Evolutionary conservation across 2,113 vertebrate species (phyloP).

Genomic region (Pedionomus torquatus): DNA sequence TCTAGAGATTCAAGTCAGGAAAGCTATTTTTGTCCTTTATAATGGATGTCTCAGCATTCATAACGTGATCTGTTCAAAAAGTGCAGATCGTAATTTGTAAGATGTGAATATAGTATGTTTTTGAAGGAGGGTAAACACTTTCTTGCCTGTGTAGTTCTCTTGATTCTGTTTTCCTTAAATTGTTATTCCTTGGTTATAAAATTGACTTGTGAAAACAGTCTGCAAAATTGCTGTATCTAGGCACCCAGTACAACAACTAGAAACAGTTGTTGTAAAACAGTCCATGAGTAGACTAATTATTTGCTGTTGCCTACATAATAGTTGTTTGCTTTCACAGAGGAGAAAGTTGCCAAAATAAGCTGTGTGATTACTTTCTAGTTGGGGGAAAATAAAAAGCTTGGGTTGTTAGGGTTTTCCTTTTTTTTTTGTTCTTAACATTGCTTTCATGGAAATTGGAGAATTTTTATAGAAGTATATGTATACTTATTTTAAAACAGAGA

Average conservation of each 20-base stretch:
- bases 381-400: rapidly evolving
- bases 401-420: too few species aligned
- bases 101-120: not conserved
- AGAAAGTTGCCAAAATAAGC: not conserved
- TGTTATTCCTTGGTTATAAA: not conserved
- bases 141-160: not conserved
- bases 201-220: not conserved
- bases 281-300: not conserved
- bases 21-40: not conserved
- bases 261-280: not conserved
- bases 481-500: not conserved
- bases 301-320: not conserved
- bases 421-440: not conserved
- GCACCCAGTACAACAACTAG: not conserved
- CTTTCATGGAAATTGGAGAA: not conserved
- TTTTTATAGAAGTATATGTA: rapidly evolving
- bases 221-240: slow-evolving; percentile 13
- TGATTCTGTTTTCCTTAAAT: not conserved
- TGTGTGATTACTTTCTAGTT: not conserved
- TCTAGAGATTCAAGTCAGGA: not conserved
- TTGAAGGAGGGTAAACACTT: not conserved
- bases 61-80: not conserved
- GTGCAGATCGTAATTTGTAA: not conserved
- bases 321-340: not conserved
- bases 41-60: not conserved